Evolutionary conservation across 2,113 vertebrate species (phyloP).

Genomic region (Chrysochloris asiatica): DNA sequence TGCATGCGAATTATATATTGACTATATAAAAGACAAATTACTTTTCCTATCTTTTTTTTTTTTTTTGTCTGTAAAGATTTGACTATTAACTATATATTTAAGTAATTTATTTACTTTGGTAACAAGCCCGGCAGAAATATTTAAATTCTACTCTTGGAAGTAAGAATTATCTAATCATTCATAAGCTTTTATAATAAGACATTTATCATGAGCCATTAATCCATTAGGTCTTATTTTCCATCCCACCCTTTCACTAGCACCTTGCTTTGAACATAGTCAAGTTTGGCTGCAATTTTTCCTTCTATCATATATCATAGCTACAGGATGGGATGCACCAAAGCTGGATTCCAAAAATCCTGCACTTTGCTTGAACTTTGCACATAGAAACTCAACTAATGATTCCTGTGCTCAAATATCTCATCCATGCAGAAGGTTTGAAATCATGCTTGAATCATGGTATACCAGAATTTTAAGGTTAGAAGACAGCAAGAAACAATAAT

Average conservation of each 20-base stretch:
- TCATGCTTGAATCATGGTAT: constrained; percentile 74
- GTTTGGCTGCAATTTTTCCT: constrained; percentile 83
- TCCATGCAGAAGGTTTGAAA: constrained; percentile 77
- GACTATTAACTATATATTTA: constrained; percentile 79
- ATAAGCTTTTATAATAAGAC: constrained; percentile 85
- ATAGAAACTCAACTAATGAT: constrained; percentile 79
- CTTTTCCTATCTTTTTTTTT: constrained; percentile 15
- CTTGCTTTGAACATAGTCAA: constrained; percentile 84
- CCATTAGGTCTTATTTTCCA: constrained; percentile 86
- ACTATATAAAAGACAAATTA: constrained; percentile 63
- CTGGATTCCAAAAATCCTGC: constrained; percentile 80
- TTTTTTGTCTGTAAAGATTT: constrained; percentile 68
- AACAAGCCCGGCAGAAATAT: constrained; percentile 83
- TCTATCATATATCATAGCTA: constrained; percentile 88
- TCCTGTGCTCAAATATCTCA: constrained; percentile 75
- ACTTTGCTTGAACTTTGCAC: constrained; percentile 89
- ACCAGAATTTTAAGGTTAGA: constrained; percentile 54
- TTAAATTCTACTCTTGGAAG: constrained; percentile 86
- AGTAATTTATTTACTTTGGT: constrained; percentile 86
- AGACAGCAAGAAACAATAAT: constrained; percentile 72
- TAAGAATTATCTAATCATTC: constrained; percentile 89
- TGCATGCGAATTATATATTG: constrained; percentile 32
- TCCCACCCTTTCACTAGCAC: constrained; percentile 85
- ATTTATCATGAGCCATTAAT: constrained; percentile 87
- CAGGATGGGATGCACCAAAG: constrained; percentile 82